Evolutionary conservation across 2,888 invertebrate genomes (phyloP), one percentile per base, ranked within the genome.

Genomic region (Julus scandinavius): DNA sequence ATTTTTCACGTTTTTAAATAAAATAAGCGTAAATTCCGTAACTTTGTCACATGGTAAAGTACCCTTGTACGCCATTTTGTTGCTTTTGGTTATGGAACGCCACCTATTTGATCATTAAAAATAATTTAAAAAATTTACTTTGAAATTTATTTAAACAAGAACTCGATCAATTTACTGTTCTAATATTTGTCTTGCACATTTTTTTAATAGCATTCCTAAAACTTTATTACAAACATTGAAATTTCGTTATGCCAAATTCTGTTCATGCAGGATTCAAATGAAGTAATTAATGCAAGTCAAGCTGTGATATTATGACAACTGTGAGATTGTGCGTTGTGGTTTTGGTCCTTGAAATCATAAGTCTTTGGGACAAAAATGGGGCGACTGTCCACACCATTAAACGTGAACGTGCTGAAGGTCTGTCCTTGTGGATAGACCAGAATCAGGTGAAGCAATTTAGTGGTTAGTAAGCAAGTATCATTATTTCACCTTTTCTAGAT

Each of bases 361-460:
- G 45, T 40, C n/a, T 50, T 40, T 85, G 6, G 7, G 49, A 41
- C 41, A 40, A 85, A 50, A 17, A 72, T 72, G 50, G 15, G n/a
- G n/a, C 87, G 15, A 40, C 9, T 45, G 58, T 20, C 29, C 87
- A 29, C 7, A 87, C n/a, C 29, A 87, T 49, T 4, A 54, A 40
- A 13, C 54, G 63, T 40, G 86, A 85, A 6, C 86, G 50, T 40
- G 88, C 86, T n/a, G 50, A 50, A 29, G 88, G 88, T n/a, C 41
- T 88, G 29, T 86, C 86, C n/a, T 72, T 88, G 40, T 88, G 88
- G 88, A 88, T 88, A n/a, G 88, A 88, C 86, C 85, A 63, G 41
- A 88, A 88, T 86, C 88, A 88, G 50, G 86, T 88, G 41, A 85
- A 86, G 20, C 88, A 86, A 40, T 86, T 88, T 45, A 88, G 88